Evolutionary conservation across 2,113 vertebrate species (phyloP).

Genomic region (Chaetorhynchus papuensis): DNA sequence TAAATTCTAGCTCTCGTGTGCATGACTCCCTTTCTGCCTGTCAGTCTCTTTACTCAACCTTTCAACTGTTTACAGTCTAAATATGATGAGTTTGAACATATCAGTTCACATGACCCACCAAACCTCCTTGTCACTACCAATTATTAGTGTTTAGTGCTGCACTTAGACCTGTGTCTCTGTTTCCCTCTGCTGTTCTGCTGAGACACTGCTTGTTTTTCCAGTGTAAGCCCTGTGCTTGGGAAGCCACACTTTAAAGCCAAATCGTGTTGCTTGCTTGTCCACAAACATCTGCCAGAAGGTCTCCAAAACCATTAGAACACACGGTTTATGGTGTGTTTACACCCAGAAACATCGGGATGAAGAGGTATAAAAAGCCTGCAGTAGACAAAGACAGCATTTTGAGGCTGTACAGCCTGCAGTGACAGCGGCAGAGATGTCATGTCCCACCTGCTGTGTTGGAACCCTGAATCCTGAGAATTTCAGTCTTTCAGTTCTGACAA

Average conservation of each 20-base stretch:
- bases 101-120: neutral
- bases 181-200: conserved; percentile 47
- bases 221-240: neutral
- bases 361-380: neutral
- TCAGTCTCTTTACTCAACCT: neutral
- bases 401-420: neutral
- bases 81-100: neutral
- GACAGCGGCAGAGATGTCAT: neutral
- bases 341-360: neutral
- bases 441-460: neutral
- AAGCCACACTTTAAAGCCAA: neutral
- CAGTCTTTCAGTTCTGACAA: too few species aligned
- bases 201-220: neutral
- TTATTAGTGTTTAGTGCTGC: neutral
- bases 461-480: too few species aligned
- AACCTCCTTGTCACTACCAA: neutral
- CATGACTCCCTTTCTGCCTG: neutral
- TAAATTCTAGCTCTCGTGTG: neutral
- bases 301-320: neutral
- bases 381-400: neutral
- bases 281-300: neutral
- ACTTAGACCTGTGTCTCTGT: neutral
- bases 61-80: neutral
- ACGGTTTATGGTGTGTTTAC: neutral
- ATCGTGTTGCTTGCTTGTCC: neutral